These are phyloP conservation scores for Loxodonta africana DNA, from an alignment of 2,113 vertebrate genomes.

Conservation along the genomic window DNA sequence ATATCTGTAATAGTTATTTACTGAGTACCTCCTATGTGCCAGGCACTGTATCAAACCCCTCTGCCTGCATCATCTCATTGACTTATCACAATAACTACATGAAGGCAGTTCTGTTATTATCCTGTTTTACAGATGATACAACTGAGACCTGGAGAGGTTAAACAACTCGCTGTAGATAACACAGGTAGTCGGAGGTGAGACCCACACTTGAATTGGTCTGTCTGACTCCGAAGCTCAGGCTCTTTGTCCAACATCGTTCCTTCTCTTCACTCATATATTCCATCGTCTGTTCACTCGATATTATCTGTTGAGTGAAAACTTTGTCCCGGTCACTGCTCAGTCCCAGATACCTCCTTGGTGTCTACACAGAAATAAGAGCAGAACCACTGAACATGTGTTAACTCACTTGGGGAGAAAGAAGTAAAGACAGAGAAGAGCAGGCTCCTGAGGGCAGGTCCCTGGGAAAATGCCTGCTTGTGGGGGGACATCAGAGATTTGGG, in stretches of 20 bases:
- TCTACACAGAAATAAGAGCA: not conserved
- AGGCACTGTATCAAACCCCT: not conserved
- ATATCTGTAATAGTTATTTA: not conserved
- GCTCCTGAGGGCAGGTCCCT: not conserved
- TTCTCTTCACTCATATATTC: not conserved
- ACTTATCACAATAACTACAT: not conserved
- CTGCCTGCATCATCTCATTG: not conserved
- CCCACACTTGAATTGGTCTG: not conserved
- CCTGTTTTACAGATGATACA: not conserved
- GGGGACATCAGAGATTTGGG: not conserved
- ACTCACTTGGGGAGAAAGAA: not conserved
- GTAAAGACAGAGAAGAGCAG: not conserved
- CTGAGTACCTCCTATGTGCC: not conserved
- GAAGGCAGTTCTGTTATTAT: not conserved
- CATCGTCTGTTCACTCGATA: not conserved
- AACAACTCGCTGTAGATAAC: not conserved
- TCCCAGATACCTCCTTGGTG: not conserved
- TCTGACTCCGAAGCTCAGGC: not conserved
- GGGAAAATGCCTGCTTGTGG: not conserved
- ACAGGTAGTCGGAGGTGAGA: not conserved
- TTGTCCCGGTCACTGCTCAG: accelerated
- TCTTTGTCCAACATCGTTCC: not conserved
- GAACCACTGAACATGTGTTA: accelerated
- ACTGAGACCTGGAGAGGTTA: not conserved
- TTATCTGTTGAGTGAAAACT: not conserved